A percentile compares a stretch with the other conserved stretches of the same genome.
Evolutionary conservation across 2,888 invertebrate species (phyloP).

Genomic region (Pyrgus malvae): DNA sequence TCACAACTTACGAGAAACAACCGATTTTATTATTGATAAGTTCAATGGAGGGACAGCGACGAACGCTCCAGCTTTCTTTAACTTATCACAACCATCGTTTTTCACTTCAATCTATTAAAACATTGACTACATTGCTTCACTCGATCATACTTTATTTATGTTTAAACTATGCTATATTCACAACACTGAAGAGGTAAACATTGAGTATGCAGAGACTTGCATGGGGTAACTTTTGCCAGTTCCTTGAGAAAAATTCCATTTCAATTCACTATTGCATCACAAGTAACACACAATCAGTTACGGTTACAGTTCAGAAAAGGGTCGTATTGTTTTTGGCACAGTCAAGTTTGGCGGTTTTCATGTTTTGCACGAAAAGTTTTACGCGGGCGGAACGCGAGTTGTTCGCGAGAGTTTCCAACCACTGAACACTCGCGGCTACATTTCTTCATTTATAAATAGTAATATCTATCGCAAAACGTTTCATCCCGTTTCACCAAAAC

Average conservation of each 20-base stretch:
- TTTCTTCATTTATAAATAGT: conserved; percentile 73
- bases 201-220: conserved; percentile 62
- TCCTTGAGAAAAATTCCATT: conserved; percentile 48
- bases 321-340: conserved; percentile 68
- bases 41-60: conserved; percentile 48
- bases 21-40: conserved; percentile 54
- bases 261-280: conserved; percentile 56
- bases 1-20: conserved; percentile 75
- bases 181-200: conserved; percentile 81
- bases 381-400: conserved; percentile 52
- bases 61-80: conserved; percentile 44
- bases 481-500: conserved; percentile 58
- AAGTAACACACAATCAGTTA: conserved; percentile 43
- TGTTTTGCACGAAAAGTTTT: conserved; percentile 54
- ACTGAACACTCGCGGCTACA: conserved; percentile 61
- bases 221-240: conserved; percentile 58
- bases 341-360: conserved; percentile 58
- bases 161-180: conserved; percentile 66
- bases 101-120: conserved; percentile 45
- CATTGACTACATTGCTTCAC: conserved; percentile 53
- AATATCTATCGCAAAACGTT: conserved; percentile 54
- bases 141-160: conserved; percentile 32
- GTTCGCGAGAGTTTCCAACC: conserved; percentile 51
- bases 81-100: conserved; percentile 70
- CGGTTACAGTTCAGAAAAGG: conserved; percentile 49